phyloP scores from a whole-genome alignment of 2,113 vertebrate species.

The Oostethus manadensis region DNA sequence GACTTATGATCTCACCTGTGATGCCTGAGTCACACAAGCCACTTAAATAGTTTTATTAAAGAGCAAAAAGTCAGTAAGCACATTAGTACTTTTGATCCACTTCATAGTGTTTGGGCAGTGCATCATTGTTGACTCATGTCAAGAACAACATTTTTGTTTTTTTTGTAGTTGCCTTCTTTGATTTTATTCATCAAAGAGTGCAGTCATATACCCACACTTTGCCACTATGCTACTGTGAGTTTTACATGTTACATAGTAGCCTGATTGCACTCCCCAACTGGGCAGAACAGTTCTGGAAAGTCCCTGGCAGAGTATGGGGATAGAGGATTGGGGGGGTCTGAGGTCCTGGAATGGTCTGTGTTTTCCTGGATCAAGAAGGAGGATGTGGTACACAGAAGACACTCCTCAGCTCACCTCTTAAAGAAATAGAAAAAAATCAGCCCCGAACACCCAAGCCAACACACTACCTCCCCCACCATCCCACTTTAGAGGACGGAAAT shows the following conservation, averaged over 20 bases:
- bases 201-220: slow-evolving; percentile 9
- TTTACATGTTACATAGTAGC: slow-evolving; percentile 42
- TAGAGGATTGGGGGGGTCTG: slow-evolving; percentile 48
- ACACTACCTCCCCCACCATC: slow-evolving; percentile 41
- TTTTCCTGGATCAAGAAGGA: slow-evolving; percentile 69
- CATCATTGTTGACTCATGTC: slow-evolving; percentile 38
- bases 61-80: slow-evolving; percentile 22
- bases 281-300: slow-evolving; percentile 72
- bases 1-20: slow-evolving; percentile 45
- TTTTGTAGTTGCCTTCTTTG: slow-evolving; percentile 35
- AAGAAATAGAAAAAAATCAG: slow-evolving; percentile 38
- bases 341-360: slow-evolving; percentile 65
- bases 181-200: slow-evolving; percentile 31
- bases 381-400: slow-evolving; percentile 70
- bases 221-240: slow-evolving; percentile 20
- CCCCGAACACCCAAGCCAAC: slow-evolving; percentile 54
- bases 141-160: slow-evolving; percentile 5
- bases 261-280: slow-evolving; percentile 50
- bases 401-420: slow-evolving; percentile 50
- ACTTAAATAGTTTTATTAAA: slow-evolving; percentile 44
- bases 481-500: slow-evolving; percentile 45
- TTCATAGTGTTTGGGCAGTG: slow-evolving; percentile 5
- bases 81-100: slow-evolving; percentile 36
- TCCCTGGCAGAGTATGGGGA: slow-evolving; percentile 70
- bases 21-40: slow-evolving; percentile 30